phyloP scores from a whole-genome alignment of 2,888 invertebrate genomes.

The Drosophila infuscata region DNA sequence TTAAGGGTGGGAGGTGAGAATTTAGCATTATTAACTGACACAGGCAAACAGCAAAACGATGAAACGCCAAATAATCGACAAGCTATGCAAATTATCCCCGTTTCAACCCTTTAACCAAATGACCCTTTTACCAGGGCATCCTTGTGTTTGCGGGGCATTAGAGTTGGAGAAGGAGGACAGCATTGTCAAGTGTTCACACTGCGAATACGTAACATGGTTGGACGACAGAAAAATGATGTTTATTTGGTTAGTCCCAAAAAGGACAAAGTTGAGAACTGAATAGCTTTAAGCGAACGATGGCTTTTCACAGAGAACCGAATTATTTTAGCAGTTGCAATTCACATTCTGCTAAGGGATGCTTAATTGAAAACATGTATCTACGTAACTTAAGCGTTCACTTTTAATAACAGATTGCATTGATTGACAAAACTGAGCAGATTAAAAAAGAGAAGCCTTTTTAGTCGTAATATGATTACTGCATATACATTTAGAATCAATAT shows the following conservation, averaged over 20 bases:
- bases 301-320: neutral
- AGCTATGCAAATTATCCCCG: conserved; percentile 73
- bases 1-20: conserved; percentile 22
- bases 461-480: too few relatives aligned
- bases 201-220: conserved; percentile 12
- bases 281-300: neutral
- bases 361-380: too few relatives aligned
- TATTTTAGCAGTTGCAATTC: neutral
- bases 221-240: neutral
- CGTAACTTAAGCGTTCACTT: too few relatives aligned
- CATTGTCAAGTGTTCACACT: neutral
- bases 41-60: conserved; percentile 18
- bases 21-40: conserved; percentile 66
- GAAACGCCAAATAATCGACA: conserved; percentile 54
- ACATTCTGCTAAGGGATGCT: neutral
- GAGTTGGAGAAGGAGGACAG: neutral
- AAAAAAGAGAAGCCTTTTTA: too few relatives aligned
- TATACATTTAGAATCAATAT: too few relatives aligned
- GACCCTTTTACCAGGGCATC: conserved; percentile 16
- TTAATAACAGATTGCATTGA: too few relatives aligned
- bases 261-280: neutral
- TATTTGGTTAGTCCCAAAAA: neutral
- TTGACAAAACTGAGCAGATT: neutral
- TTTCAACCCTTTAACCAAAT: conserved; percentile 44
- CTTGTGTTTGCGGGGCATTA: neutral